These are phyloP conservation scores for Stichodactyla helianthus DNA, from an alignment of 64 coral and sea anemone genomes.

Conservation along the genomic window DNA sequence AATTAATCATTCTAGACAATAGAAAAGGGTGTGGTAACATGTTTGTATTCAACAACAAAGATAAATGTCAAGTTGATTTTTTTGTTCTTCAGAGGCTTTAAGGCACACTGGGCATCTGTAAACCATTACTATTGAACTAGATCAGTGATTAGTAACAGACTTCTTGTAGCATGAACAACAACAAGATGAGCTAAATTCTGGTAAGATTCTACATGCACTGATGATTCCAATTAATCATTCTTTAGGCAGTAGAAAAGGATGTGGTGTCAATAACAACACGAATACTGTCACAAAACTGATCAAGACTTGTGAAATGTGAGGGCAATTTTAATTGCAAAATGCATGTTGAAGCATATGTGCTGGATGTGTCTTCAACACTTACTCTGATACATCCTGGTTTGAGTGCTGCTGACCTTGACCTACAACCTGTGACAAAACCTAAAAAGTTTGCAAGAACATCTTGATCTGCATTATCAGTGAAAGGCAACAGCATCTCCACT, in stretches of 20 bases:
- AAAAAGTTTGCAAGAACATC: constrained; percentile 45
- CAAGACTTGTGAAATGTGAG: constrained; percentile 16
- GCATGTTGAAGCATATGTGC: constrained; percentile 54
- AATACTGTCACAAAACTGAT: constrained; percentile 14
- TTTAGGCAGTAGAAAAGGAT: constrained; percentile 27
- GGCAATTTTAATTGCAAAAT: constrained; percentile 46
- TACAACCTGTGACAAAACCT: constrained; percentile 51
- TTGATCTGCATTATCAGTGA: constrained; percentile 44
- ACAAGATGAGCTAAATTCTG: too few species aligned
- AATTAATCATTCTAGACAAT: too few species aligned
- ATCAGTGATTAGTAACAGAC: too few species aligned
- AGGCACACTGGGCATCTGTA: too few species aligned
- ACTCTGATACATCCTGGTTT: constrained; percentile 39
- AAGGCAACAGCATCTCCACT: constrained; percentile 44
- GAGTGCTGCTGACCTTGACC: constrained; percentile 33
- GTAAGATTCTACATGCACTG: too few species aligned
- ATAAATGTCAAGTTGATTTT: too few species aligned
- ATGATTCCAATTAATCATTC: too few species aligned
- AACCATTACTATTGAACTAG: too few species aligned
- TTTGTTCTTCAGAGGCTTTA: too few species aligned
- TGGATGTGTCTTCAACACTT: constrained; percentile 38
- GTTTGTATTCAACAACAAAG: too few species aligned
- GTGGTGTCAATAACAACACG: constrained; percentile 21
- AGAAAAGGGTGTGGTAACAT: too few species aligned
- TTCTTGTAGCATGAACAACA: too few species aligned